phyloP scores from a whole-genome alignment of 2,888 invertebrate genomes.

The Cryptus viduatorius region DNA sequence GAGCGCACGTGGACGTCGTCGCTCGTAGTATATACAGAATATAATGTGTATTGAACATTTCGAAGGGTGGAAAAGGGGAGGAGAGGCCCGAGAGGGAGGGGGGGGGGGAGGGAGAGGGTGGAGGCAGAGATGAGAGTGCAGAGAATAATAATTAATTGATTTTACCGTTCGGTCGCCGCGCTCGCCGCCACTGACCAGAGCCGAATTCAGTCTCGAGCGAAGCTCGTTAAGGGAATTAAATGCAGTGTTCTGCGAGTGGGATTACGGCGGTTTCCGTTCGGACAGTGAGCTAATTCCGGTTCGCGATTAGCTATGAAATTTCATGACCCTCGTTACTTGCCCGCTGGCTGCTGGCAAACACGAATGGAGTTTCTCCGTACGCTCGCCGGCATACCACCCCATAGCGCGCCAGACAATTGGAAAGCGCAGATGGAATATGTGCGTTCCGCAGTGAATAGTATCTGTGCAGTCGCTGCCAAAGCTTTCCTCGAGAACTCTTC shows the following conservation, averaged over 20 bases:
- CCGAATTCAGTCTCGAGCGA: constrained; percentile 69
- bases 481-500: constrained; percentile 32
- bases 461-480: constrained; percentile 31
- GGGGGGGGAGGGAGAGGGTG: no score
- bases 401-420: constrained; percentile 17
- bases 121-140: constrained; percentile 51
- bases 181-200: constrained; percentile 53
- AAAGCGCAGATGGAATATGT: constrained; percentile 50
- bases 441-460: constrained; percentile 22
- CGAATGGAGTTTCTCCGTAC: constrained; percentile 41
- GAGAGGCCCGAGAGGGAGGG: not conserved
- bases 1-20: not conserved
- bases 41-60: constrained; percentile 37
- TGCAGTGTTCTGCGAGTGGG: constrained; percentile 72
- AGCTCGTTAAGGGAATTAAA: constrained; percentile 78
- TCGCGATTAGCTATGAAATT: constrained; percentile 78
- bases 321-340: constrained; percentile 73
- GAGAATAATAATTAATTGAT: constrained; percentile 79
- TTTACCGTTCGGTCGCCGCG: constrained; percentile 73
- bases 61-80: not conserved
- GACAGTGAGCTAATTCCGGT: constrained; percentile 76
- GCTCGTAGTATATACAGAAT: not conserved
- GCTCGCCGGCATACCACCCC: not conserved
- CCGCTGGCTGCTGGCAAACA: constrained; percentile 51
- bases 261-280: constrained; percentile 75